A percentile compares a stretch with the other conserved stretches of the same genome.
These are phyloP conservation scores for Diadumene lineata DNA, from an alignment of 92 coral and sea anemone genomes.

Conservation along the genomic window DNA sequence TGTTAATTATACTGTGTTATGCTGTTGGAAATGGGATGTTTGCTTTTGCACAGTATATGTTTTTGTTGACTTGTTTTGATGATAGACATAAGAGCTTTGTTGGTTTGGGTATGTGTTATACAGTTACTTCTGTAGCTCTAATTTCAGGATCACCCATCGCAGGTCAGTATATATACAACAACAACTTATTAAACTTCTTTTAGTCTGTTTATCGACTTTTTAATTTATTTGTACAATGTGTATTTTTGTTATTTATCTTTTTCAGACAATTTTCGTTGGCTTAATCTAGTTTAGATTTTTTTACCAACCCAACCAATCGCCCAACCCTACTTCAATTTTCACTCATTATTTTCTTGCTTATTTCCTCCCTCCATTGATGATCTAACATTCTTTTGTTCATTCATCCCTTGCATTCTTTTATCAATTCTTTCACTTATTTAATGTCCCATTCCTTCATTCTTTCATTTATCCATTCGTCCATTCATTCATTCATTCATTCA, in stretches of 20 bases:
- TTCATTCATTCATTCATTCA: not conserved
- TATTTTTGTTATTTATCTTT: too few relatives aligned
- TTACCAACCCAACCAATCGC: too few relatives aligned
- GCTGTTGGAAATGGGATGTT: slow-evolving; percentile 22
- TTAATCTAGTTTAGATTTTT: too few relatives aligned
- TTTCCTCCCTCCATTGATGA: not conserved
- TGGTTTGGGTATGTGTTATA: slow-evolving; percentile 10
- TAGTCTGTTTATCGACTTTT: too few relatives aligned
- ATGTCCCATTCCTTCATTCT: not conserved
- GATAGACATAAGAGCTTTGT: not conserved
- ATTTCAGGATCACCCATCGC: slow-evolving; percentile 13
- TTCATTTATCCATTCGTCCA: not conserved
- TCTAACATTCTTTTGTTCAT: not conserved
- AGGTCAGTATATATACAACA: slow-evolving; percentile 1
- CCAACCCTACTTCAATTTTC: too few relatives aligned
- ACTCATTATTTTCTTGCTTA: not conserved
- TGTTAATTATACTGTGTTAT: slow-evolving; percentile 12
- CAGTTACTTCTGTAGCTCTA: not conserved
- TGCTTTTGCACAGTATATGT: slow-evolving; percentile 3
- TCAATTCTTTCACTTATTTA: not conserved
- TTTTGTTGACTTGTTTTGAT: slow-evolving; percentile 12
- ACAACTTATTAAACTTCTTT: not conserved
- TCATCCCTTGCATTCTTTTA: not conserved
- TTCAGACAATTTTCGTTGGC: too few relatives aligned
- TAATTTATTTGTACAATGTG: too few relatives aligned